Conservation (phyloP, 1,140 invertebrate species). For the Dreissena rostriformis region DNA sequence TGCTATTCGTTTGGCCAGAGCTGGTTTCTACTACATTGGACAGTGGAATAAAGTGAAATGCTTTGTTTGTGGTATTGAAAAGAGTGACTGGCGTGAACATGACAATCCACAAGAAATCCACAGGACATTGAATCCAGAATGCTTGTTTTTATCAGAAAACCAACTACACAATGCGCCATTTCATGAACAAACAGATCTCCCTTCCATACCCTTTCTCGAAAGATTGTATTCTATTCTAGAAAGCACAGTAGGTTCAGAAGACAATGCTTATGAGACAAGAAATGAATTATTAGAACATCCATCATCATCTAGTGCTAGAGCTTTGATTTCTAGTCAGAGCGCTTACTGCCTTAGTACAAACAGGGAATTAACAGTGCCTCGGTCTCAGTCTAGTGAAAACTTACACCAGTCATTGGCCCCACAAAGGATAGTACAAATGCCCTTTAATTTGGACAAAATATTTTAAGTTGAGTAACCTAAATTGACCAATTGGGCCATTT, state of each 20-base stretch:
- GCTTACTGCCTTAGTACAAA: neutral
- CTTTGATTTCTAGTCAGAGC: neutral
- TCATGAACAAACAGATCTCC: neutral
- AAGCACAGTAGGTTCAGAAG: neutral
- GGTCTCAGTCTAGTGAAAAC: neutral
- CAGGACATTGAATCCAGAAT: constrained; percentile 37
- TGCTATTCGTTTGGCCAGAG: constrained; percentile 37
- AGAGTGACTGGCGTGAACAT: constrained; percentile 30
- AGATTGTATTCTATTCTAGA: constrained; percentile 1
- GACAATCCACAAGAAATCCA: constrained; percentile 55
- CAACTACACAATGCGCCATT: constrained; percentile 11
- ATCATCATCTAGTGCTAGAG: neutral
- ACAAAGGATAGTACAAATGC: too few species aligned
- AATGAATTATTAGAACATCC: neutral
- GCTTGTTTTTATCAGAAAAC: constrained; percentile 29
- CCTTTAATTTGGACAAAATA: too few species aligned
- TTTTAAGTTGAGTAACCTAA: too few species aligned
- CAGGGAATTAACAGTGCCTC: neutral
- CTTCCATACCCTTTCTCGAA: neutral
- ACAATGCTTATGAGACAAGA: neutral
- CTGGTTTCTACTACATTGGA: constrained; percentile 61
- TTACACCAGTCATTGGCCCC: too few species aligned
- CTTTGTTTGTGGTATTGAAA: constrained; percentile 46
- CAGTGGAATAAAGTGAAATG: constrained; percentile 59
- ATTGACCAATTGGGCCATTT: too few species aligned